Evolutionary conservation across 2,888 invertebrate genomes (phyloP).

Genomic region (Kuschelorhynchus macadamiae): DNA sequence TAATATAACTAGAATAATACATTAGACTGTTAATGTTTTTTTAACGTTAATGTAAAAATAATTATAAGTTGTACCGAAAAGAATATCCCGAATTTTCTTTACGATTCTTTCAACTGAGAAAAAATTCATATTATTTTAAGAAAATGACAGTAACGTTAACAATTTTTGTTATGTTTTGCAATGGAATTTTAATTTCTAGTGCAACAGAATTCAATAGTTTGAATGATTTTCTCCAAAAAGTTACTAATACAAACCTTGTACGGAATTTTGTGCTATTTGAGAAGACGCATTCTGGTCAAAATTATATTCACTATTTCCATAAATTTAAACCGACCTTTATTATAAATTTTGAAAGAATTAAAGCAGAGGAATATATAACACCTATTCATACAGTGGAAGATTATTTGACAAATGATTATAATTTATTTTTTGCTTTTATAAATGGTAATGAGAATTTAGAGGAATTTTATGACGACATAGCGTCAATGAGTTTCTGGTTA

Average conservation of each 20-base stretch:
- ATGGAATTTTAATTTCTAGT: not conserved
- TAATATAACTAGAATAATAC: too few species aligned
- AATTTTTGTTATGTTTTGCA: not conserved
- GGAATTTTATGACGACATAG: not conserved
- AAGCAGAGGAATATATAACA: not conserved
- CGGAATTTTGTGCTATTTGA: not conserved
- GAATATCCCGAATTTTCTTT: too few species aligned
- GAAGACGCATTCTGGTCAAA: not conserved
- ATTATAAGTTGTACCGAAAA: too few species aligned
- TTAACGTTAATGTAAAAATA: not conserved
- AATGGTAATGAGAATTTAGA: not conserved
- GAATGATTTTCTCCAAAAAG: not conserved
- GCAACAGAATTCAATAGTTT: not conserved
- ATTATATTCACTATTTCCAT: constrained; percentile 3
- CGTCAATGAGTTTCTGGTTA: constrained; percentile 1
- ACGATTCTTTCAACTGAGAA: too few species aligned
- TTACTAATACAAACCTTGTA: not conserved
- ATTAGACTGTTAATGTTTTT: not conserved
- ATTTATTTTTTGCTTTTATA: constrained; percentile 6
- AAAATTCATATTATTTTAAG: too few species aligned
- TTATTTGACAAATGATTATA: not conserved
- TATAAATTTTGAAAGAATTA: not conserved
- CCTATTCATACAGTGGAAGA: constrained; percentile 5
- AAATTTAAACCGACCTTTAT: constrained; percentile 1
- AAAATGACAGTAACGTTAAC: not conserved